phyloP scores from a whole-genome alignment of 1,140 invertebrate genomes.

The Drosophila carrolli region DNA sequence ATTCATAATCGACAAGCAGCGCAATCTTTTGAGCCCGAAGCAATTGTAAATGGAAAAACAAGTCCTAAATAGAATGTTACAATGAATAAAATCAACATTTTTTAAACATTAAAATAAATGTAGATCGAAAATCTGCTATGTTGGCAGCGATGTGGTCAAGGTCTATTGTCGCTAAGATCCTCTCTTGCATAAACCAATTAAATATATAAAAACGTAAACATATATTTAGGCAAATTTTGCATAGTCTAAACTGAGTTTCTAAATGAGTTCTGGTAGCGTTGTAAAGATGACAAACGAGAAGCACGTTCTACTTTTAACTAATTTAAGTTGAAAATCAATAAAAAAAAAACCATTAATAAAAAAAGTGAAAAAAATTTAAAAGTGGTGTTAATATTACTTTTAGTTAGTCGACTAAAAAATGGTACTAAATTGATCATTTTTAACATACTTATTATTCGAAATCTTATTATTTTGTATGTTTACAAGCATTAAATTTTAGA shows the following conservation, averaged over 20 bases:
- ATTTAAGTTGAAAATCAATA: slow-evolving; percentile 43
- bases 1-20: slow-evolving; percentile 72
- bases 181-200: slow-evolving; percentile 63
- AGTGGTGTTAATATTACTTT: neutral
- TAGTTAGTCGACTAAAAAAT: too few relatives aligned
- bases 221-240: slow-evolving; percentile 66
- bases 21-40: slow-evolving; percentile 45
- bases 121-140: slow-evolving; percentile 17
- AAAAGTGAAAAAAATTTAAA: slow-evolving; percentile 17
- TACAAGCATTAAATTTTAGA: too few relatives aligned
- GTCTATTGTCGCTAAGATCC: slow-evolving; percentile 45
- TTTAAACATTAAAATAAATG: slow-evolving; percentile 20
- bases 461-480: too few relatives aligned
- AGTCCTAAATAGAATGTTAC: slow-evolving; percentile 18
- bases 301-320: slow-evolving; percentile 64
- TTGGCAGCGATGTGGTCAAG: slow-evolving; percentile 36
- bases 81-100: slow-evolving; percentile 39
- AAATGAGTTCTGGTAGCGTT: slow-evolving; percentile 56
- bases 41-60: slow-evolving; percentile 42
- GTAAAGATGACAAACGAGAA: slow-evolving; percentile 34
- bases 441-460: too few relatives aligned
- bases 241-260: slow-evolving; percentile 64
- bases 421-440: too few relatives aligned
- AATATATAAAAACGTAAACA: slow-evolving; percentile 43
- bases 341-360: slow-evolving; percentile 45